A percentile compares a stretch with the other conserved stretches of the same genome.
Evolutionary conservation across 2,888 invertebrate genomes (phyloP).

Genomic region (Cataglyphis altisquamis): DNA sequence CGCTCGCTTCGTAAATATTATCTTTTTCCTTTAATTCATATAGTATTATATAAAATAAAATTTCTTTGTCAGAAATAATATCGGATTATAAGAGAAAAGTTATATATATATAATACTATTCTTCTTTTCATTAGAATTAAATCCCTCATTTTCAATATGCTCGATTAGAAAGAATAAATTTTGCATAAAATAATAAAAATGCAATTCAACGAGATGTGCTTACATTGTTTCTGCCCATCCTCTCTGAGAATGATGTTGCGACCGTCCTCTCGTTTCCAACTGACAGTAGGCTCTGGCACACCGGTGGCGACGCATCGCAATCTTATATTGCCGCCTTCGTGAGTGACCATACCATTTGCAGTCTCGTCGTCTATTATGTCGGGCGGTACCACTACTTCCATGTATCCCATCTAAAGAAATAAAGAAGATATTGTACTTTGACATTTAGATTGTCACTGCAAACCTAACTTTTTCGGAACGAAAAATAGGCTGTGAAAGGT

Average conservation of each 20-base stretch:
- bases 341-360: constrained; percentile 92
- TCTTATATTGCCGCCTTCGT: constrained; percentile 93
- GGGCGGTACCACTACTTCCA: constrained; percentile 95
- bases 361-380: constrained; percentile 92
- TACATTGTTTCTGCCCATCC: constrained; percentile 86
- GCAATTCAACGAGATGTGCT: constrained; percentile 37
- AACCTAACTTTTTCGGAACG: not conserved
- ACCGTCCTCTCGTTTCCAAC: constrained; percentile 94
- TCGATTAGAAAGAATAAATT: not conserved
- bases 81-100: no score
- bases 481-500: not conserved
- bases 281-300: constrained; percentile 92
- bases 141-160: not conserved
- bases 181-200: not conserved
- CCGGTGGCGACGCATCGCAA: constrained; percentile 94
- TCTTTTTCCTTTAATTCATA: no score
- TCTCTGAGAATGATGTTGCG: constrained; percentile 90
- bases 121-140: not conserved
- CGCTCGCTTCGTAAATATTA: no score
- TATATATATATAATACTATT: not conserved
- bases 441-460: not conserved
- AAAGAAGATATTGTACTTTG: not conserved
- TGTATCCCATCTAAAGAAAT: constrained; percentile 91
- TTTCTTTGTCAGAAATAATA: no score
- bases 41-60: no score